Evolutionary conservation across 2,113 vertebrate species (phyloP).

Genomic region (Eurypyga helias): DNA sequence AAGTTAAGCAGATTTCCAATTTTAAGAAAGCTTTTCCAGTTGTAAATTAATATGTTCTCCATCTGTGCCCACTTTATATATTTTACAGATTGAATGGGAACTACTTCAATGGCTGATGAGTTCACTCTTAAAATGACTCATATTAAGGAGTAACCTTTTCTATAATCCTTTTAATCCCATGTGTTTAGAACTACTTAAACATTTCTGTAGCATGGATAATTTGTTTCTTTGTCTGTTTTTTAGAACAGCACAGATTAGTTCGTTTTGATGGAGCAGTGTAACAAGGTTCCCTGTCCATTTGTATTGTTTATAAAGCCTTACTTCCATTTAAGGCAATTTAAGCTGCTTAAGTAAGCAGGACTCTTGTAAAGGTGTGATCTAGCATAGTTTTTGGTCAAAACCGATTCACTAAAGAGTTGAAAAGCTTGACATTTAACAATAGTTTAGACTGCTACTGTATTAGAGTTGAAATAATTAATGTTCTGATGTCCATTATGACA

Average conservation of each 20-base stretch:
- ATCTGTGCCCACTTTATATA: constrained; percentile 73
- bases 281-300: constrained; percentile 12
- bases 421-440: not conserved
- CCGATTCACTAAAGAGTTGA: not conserved
- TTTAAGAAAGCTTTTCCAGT: constrained; percentile 19
- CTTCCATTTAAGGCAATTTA: constrained; percentile 20
- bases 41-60: not conserved
- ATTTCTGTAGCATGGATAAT: constrained; percentile 43
- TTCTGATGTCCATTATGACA: not conserved
- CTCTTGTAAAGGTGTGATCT: constrained; percentile 15
- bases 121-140: constrained; percentile 60
- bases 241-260: constrained; percentile 57
- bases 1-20: not conserved
- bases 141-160: constrained; percentile 44
- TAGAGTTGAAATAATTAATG: not conserved
- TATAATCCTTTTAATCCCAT: constrained; percentile 64
- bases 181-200: constrained; percentile 43
- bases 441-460: not conserved
- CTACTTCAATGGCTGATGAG: constrained; percentile 64
- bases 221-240: constrained; percentile 39
- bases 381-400: not conserved
- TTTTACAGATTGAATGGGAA: constrained; percentile 67
- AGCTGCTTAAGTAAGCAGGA: constrained; percentile 18
- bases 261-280: constrained; percentile 43
- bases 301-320: constrained; percentile 25